Conservation (phyloP, 2,888 invertebrate species). For the Trissoscelio sp. region DNA sequence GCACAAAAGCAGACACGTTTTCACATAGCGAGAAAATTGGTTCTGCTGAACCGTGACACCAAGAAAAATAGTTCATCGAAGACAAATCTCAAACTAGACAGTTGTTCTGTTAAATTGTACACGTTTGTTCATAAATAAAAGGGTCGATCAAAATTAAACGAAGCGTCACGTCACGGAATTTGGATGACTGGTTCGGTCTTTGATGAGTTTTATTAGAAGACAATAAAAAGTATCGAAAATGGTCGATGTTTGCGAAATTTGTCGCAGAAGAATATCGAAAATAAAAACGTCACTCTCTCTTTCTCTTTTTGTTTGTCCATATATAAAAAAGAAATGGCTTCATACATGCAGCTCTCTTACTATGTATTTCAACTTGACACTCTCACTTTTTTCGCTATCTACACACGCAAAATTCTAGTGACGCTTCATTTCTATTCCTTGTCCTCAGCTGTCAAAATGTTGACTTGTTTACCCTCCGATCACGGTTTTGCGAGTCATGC, state of each 20-base stretch:
- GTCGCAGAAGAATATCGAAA: slow-evolving; percentile 71
- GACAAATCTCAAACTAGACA: slow-evolving; percentile 65
- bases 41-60: slow-evolving; percentile 48
- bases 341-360: slow-evolving; percentile 71
- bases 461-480: slow-evolving; percentile 29
- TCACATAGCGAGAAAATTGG: slow-evolving; percentile 60
- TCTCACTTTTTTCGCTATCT: slow-evolving; percentile 69
- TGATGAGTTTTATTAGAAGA: slow-evolving; percentile 74
- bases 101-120: slow-evolving; percentile 23
- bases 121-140: slow-evolving; percentile 22
- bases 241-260: slow-evolving; percentile 67
- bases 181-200: slow-evolving; percentile 69
- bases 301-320: slow-evolving; percentile 74
- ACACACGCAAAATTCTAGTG: slow-evolving; percentile 72
- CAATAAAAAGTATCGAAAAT: slow-evolving; percentile 73
- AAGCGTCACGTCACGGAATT: slow-evolving; percentile 70
- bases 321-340: slow-evolving; percentile 76
- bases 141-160: slow-evolving; percentile 24
- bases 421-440: slow-evolving; percentile 62
- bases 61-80: slow-evolving; percentile 64
- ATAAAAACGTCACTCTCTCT: slow-evolving; percentile 75
- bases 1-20: slow-evolving; percentile 65
- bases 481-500: slow-evolving; percentile 50
- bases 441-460: slow-evolving; percentile 14
- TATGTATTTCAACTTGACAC: slow-evolving; percentile 69